Evolutionary conservation across 2,888 invertebrate species (phyloP), one percentile per base, ranked within the genome.

Genomic region (Villa cingulata): DNA sequence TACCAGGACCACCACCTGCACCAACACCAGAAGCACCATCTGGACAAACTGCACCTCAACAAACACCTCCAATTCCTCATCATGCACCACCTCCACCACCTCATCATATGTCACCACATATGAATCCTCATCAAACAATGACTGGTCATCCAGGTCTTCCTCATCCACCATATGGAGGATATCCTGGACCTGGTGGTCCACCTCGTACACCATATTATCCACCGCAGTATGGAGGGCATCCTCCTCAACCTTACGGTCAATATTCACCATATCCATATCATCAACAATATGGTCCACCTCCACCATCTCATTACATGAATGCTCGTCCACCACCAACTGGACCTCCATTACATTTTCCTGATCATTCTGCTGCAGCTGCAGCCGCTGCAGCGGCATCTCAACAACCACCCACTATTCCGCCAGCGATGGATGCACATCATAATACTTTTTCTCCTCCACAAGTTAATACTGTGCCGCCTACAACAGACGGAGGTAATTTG

Each of bases 261-360:
- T 61, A 68, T 46, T 56, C 62, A 20, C 66, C 67, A 16, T 65
- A 68, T 52, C 62, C 65, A 6, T 70, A 69, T 49, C 70, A 69
- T 54, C 68, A 68, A 41, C 65, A 65, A 3, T 67, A 65, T 48
- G 62, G 61, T 0, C 66, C 66, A 10, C 65, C 65, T 29, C 62
- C 60, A 20, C 63, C 63, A 20, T 57, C 64, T 12, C 64, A 62
- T 40, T 66, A 65, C 47, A 65, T 64, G 54, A 63, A 58, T 45
- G 56, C 62, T 17, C 61, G 64, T 32, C 65, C 64, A 19, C 56
- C 56, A 3, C 55, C 54, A 36, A 53, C 49, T 29, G 54, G 53
- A 27, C 54, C 57, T 15, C 53, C 57, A 17, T 51, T 56, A 23
- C 57, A 55, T 48, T 57, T 55, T 53, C 18, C 52, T 41, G 52